Percentiles rank a stretch among this genome's conserved stretches.
These are phyloP conservation scores for Holothuria scabra DNA, from an alignment of 53 echinoderm and acorn worm species.

Conservation along the genomic window DNA sequence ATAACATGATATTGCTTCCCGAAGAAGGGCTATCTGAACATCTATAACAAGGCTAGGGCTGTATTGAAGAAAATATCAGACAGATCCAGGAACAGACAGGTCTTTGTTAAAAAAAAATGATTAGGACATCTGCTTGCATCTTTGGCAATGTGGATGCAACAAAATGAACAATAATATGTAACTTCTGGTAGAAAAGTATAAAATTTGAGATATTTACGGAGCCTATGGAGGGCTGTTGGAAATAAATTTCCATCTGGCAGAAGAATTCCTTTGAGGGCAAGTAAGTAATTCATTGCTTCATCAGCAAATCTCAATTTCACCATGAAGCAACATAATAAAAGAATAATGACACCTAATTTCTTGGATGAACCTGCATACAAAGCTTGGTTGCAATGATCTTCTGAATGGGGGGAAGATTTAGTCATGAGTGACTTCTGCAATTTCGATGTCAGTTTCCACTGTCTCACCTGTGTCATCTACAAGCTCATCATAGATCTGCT, in stretches of 20 bases:
- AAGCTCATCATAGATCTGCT: background rate
- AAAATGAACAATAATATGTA: constrained; percentile 58
- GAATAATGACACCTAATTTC: constrained; percentile 42
- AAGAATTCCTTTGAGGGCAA: constrained; percentile 40
- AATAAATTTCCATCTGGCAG: constrained; percentile 41
- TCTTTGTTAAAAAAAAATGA: constrained; percentile 55
- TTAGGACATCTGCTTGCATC: constrained; percentile 38
- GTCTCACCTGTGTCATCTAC: constrained; percentile 1
- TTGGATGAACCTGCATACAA: constrained; percentile 11
- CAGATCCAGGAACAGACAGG: constrained; percentile 46
- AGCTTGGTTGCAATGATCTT: no score
- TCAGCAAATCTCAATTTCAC: constrained; percentile 44
- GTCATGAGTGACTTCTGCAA: background rate
- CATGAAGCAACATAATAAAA: constrained; percentile 53
- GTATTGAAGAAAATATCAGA: constrained; percentile 49
- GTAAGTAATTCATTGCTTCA: constrained; percentile 58
- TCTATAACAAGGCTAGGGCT: constrained; percentile 30
- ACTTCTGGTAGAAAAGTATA: constrained; percentile 5
- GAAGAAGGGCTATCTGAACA: no score
- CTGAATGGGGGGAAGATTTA: no score
- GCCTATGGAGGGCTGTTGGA: constrained; percentile 32
- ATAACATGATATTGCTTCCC: no score
- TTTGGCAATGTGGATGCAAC: constrained; percentile 46
- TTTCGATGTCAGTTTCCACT: constrained; percentile 1
- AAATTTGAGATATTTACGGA: constrained; percentile 14